Conservation (phyloP, 92 coral and sea anemone genomes). For the Isaurus tuberculatus region DNA sequence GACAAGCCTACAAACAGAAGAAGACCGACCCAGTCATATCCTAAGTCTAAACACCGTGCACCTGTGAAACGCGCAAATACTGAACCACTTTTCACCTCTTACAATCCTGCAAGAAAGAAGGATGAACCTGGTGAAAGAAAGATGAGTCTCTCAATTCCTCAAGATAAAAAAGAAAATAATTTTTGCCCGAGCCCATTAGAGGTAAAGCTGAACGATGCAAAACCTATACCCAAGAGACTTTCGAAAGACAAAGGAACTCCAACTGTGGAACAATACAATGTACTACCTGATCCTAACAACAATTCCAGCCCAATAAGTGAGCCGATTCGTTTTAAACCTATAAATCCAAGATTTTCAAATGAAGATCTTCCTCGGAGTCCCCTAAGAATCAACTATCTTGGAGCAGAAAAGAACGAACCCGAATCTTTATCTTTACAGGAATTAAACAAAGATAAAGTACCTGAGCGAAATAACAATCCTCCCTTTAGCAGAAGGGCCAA, state of each 20-base stretch:
- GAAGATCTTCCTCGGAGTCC: constrained; percentile 5
- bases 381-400: constrained; percentile 29
- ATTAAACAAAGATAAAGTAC: not conserved
- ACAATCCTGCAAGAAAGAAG: not conserved
- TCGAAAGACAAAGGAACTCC: constrained; percentile 1
- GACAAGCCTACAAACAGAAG: not conserved
- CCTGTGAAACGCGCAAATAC: not conserved
- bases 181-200: constrained; percentile 11
- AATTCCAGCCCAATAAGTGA: not conserved
- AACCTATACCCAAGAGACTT: constrained; percentile 4
- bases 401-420: constrained; percentile 1
- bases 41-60: not conserved
- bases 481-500: constrained; percentile 3
- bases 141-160: not conserved
- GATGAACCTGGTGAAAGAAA: not conserved
- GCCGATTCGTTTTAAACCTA: not conserved
- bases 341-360: not conserved
- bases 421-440: not conserved
- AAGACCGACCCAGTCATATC: not conserved
- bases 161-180: not conserved
- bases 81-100: not conserved
- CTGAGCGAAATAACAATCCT: not conserved
- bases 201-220: not conserved
- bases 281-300: constrained; percentile 7
- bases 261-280: constrained; percentile 27